Evolutionary conservation across 2,113 vertebrate genomes (phyloP).

Genomic region (Mus spicilegus): DNA sequence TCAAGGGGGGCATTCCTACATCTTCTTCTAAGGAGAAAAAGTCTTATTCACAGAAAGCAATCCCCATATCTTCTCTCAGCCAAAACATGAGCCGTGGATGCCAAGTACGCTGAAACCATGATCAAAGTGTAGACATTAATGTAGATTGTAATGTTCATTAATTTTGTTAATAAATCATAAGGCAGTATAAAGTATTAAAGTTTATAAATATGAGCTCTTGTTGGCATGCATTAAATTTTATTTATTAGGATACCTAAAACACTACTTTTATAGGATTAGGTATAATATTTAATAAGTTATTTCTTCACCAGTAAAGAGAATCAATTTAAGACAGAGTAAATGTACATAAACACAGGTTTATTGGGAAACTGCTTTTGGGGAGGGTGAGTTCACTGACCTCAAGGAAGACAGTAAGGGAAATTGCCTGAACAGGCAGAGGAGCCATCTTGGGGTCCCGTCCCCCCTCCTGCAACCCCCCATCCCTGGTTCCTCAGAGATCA

Average conservation of each 20-base stretch:
- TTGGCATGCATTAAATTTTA: conserved; percentile 63
- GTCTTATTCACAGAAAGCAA: neutral
- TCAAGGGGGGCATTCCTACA: neutral
- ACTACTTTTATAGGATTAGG: conserved; percentile 59
- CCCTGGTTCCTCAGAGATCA: too few relatives aligned
- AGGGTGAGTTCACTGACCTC: too few relatives aligned
- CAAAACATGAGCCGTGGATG: neutral
- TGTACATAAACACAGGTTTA: too few relatives aligned
- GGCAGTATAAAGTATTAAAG: too few relatives aligned
- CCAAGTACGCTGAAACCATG: neutral
- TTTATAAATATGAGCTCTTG: neutral
- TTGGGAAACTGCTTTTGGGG: too few relatives aligned
- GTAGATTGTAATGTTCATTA: neutral
- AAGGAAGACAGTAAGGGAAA: too few relatives aligned
- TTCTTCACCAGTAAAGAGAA: too few relatives aligned
- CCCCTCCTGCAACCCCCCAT: too few relatives aligned
- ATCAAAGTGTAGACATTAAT: neutral
- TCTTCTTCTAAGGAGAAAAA: neutral
- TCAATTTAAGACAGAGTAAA: too few relatives aligned
- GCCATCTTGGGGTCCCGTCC: too few relatives aligned
- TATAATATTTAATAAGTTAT: conserved; percentile 26
- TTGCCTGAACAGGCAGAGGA: too few relatives aligned
- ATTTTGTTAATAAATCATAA: conserved; percentile 49
- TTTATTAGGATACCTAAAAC: conserved; percentile 65
- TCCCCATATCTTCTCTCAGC: neutral